Percentiles rank a stretch among this genome's conserved stretches.
These are phyloP conservation scores for Melieria crassipennis DNA, from an alignment of 2,888 invertebrate species.

Conservation along the genomic window DNA sequence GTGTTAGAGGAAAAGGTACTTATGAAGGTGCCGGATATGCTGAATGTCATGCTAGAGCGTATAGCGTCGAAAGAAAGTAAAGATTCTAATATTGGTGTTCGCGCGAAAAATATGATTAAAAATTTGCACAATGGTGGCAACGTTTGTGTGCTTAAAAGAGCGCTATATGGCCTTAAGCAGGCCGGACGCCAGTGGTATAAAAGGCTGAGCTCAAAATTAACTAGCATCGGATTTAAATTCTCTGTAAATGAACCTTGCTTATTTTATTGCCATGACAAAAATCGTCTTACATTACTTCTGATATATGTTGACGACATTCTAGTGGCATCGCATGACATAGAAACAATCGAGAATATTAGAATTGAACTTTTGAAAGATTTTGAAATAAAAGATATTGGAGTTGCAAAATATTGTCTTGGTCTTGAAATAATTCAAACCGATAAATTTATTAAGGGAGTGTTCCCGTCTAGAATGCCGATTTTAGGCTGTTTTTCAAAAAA, in stretches of 20 bases:
- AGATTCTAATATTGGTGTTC: slow-evolving; percentile 13
- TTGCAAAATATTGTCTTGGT: slow-evolving; percentile 37
- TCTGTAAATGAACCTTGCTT: slow-evolving; percentile 34
- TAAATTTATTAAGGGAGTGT: too few species aligned
- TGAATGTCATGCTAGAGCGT: slow-evolving; percentile 31
- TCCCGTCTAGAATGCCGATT: too few species aligned
- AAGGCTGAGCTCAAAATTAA: slow-evolving; percentile 27
- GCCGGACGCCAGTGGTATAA: slow-evolving; percentile 33
- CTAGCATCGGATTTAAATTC: slow-evolving; percentile 30
- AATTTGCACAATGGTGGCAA: slow-evolving; percentile 23
- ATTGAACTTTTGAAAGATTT: slow-evolving; percentile 20
- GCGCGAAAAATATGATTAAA: slow-evolving; percentile 24
- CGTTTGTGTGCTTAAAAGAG: slow-evolving; percentile 33
- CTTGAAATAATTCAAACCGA: slow-evolving; percentile 33
- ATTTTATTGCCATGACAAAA: slow-evolving; percentile 25
- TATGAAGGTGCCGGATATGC: slow-evolving; percentile 34
- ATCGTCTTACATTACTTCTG: slow-evolving; percentile 21
- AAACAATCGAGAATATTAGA: slow-evolving; percentile 13
- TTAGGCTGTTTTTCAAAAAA: too few species aligned
- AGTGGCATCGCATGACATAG: slow-evolving; percentile 24
- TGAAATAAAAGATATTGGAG: slow-evolving; percentile 33
- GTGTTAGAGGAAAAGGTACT: slow-evolving; percentile 29
- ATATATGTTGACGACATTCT: slow-evolving; percentile 37
- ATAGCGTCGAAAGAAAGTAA: slow-evolving; percentile 25
- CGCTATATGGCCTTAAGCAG: slow-evolving; percentile 33